A percentile compares a stretch with the other conserved stretches of the same genome.
Conservation (phyloP, 2,113 vertebrate species). For the Protobothrops flavoviridis region DNA sequence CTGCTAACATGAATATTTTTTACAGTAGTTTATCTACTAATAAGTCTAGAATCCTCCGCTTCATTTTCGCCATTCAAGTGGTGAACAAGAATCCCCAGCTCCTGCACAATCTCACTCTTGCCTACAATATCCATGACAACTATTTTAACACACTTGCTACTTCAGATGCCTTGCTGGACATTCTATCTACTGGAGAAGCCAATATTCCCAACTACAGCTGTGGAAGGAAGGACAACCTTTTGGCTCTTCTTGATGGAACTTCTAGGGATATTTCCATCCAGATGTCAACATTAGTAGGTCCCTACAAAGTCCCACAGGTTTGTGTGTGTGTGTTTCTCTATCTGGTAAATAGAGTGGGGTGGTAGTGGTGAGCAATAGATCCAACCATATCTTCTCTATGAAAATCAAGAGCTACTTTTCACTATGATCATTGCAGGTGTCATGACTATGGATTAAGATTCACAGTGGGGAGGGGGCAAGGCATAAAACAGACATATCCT, state of each 20-base stretch:
- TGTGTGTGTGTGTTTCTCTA: neutral
- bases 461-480: too few species aligned
- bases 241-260: neutral
- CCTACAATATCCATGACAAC: neutral
- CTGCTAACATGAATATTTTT: neutral
- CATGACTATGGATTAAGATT: too few species aligned
- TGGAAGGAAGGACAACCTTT: neutral
- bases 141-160: neutral
- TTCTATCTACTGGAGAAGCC: neutral
- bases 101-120: neutral
- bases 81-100: neutral
- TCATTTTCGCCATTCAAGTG: neutral
- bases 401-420: neutral
- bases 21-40: neutral
- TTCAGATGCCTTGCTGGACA: neutral
- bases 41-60: neutral
- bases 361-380: neutral
- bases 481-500: too few species aligned
- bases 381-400: neutral
- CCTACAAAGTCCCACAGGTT: neutral
- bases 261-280: neutral
- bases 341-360: neutral
- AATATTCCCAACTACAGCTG: neutral
- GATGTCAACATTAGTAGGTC: neutral
- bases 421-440: too few species aligned